phyloP scores from a whole-genome alignment of 2,113 vertebrate genomes.

The Platichthys stellatus region DNA sequence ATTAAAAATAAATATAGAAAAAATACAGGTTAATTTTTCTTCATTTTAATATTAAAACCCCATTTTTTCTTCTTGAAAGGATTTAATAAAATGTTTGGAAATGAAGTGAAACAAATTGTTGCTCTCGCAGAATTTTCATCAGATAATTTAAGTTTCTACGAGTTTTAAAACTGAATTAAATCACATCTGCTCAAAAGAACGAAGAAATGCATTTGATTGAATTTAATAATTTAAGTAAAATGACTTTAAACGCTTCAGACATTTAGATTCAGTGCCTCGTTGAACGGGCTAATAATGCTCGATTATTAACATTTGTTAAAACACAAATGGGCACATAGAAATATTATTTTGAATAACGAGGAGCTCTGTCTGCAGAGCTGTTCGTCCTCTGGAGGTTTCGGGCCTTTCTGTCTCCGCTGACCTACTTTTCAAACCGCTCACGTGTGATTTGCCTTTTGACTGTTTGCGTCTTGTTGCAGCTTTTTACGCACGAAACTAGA shows the following conservation, averaged over 20 bases:
- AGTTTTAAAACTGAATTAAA: no score
- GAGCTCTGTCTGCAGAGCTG: background rate
- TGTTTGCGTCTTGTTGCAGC: background rate
- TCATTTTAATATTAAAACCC: no score
- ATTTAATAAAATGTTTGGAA: background rate
- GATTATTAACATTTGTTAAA: background rate
- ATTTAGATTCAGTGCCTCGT: background rate
- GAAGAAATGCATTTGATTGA: no score
- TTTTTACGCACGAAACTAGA: background rate
- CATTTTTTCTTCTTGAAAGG: background rate
- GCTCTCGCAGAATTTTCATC: background rate
- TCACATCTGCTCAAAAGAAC: no score
- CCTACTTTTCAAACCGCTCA: constrained; percentile 36
- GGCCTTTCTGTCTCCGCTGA: constrained; percentile 27
- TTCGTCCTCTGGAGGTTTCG: background rate
- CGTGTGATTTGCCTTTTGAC: background rate
- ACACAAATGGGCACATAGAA: background rate
- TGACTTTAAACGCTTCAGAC: background rate
- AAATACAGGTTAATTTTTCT: background rate
- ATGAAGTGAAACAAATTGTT: background rate
- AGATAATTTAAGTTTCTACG: no score
- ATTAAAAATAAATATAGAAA: background rate
- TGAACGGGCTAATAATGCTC: no score
- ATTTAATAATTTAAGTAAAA: no score
- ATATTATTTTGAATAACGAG: background rate